Percentiles rank a stretch among this genome's conserved stretches.
Conservation (phyloP, 2,888 invertebrate species). For the Cephus nigrinus region DNA sequence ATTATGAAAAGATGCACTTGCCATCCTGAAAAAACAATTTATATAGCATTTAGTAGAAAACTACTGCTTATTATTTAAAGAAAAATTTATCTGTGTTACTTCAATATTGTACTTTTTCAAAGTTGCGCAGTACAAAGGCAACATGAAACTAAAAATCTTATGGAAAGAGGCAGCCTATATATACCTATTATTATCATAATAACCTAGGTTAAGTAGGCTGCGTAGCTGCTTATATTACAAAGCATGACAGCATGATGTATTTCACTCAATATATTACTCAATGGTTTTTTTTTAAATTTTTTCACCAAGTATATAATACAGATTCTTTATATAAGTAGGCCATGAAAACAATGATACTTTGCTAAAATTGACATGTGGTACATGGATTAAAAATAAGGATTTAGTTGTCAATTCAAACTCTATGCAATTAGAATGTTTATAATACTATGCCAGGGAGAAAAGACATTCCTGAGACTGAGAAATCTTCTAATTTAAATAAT, state of each 20-base stretch:
- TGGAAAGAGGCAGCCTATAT: background rate
- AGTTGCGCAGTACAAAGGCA: background rate
- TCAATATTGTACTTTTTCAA: background rate
- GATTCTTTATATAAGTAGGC: background rate
- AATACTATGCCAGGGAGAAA: background rate
- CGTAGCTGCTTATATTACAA: background rate
- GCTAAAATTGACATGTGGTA: background rate
- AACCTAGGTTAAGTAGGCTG: background rate
- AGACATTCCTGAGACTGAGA: background rate
- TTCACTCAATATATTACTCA: background rate
- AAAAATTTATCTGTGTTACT: background rate
- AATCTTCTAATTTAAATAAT: background rate
- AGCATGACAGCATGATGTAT: background rate
- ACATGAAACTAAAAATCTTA: background rate
- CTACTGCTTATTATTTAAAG: background rate
- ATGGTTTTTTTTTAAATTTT: background rate
- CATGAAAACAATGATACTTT: background rate
- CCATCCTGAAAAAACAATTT: constrained; percentile 20
- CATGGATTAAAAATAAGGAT: background rate
- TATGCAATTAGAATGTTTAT: background rate
- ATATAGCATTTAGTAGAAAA: background rate
- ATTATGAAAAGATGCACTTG: constrained; percentile 35
- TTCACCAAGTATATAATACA: background rate
- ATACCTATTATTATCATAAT: background rate
- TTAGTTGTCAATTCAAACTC: background rate